A percentile compares a stretch with the other conserved stretches of the same genome.
Conservation (phyloP, 1,140 invertebrate species). For the Lethocerus indicus region DNA sequence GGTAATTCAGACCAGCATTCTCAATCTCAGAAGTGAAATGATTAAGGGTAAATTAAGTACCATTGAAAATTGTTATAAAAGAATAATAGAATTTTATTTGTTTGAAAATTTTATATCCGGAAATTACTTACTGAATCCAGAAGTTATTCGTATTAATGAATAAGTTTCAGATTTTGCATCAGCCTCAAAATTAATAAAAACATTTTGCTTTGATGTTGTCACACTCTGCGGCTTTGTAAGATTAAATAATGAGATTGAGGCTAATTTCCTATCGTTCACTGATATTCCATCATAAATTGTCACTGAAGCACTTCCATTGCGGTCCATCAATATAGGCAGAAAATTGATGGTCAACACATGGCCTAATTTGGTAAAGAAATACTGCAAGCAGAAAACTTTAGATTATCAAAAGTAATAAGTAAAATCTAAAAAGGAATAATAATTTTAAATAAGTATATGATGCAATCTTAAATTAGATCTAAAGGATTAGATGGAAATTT, state of each 20-base stretch:
- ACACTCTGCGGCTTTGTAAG: conserved; percentile 70
- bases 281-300: conserved; percentile 63
- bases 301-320: conserved; percentile 51
- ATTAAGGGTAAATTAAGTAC: too few relatives aligned
- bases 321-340: conserved; percentile 52
- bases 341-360: conserved; percentile 72
- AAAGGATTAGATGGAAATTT: too few relatives aligned
- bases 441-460: background rate
- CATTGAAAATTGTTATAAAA: too few relatives aligned
- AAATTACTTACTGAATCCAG: conserved; percentile 39
- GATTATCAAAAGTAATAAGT: conserved; percentile 7
- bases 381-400: conserved; percentile 22
- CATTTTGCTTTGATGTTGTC: conserved; percentile 53
- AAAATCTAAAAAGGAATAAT: background rate
- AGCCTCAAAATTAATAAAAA: conserved; percentile 57
- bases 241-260: conserved; percentile 50
- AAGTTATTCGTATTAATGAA: conserved; percentile 56
- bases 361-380: conserved; percentile 54
- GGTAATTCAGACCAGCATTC: too few relatives aligned
- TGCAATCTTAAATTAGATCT: background rate
- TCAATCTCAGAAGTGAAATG: too few relatives aligned
- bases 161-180: conserved; percentile 46
- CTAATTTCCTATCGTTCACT: conserved; percentile 44
- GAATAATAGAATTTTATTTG: too few relatives aligned
- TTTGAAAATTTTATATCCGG: too few relatives aligned